Base-by-base conservation (phyloP, 2,113 vertebrate species). In the Scalopus aquaticus region DNA sequence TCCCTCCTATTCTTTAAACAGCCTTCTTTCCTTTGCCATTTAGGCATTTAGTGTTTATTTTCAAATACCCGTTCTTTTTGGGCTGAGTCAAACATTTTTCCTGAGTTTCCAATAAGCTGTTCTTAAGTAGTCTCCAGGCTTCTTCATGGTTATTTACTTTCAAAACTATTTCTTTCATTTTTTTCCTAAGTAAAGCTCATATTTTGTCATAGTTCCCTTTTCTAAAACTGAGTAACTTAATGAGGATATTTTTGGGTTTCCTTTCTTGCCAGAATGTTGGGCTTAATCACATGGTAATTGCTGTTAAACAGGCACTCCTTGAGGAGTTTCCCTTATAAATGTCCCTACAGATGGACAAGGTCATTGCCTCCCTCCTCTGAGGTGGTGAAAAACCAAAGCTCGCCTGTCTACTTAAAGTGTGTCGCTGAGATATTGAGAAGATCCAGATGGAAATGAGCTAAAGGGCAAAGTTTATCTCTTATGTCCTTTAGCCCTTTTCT, bases 61-160 rank as follows among this genome's bases (percentile, higher is more conserved):
- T 96, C 65, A 95, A 96, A 87, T 91, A 67, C 62, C 62, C 72
- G 30, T 67, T 86, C 74, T 74, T 93, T 89, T 84, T 28, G 76
- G 89, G 35, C 64, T 89, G 44, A 96, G 88, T 93, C 13, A 64
- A 85, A 85, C 90, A 84, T 93, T 93, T 96, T 93, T 51, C 60
- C 81, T 12, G 42, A 96, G 51, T 91, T 96, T 91, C 74, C 82
- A 96, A 69, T 83, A 93, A 96, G 81, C 39, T 74, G 26, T 78
- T 95, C 64, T 96, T 88, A 89, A 91, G 85, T n/a, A 82, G 80
- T 93, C 70, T 95, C 86, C 72, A 91, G 58, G 35, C 69, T 82
- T 96, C 78, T 95, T 89, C 78, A 73, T 88, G 67, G 72, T 91
- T 97, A 94, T 96, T 96, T 96, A 95, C 58, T 97, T 94, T 93